phyloP scores from a whole-genome alignment of 2,888 invertebrate genomes.

The Epirrita christyi region DNA sequence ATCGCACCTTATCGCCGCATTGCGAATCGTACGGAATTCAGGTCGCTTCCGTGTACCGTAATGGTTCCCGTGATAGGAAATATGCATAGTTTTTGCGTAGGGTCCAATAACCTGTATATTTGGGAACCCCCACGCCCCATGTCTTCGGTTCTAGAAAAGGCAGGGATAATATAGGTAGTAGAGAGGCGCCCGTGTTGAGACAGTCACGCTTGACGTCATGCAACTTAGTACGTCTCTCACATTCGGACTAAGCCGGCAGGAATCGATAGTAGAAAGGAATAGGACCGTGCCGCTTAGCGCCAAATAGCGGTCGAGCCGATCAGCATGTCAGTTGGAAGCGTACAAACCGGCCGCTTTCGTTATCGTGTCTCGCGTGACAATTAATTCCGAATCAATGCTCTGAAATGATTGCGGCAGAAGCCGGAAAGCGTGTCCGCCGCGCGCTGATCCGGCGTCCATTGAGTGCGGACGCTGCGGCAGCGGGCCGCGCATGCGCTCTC shows the following conservation, averaged over 20 bases:
- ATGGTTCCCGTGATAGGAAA: conserved; percentile 8
- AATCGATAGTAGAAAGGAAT: conserved; percentile 46
- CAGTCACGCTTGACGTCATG: conserved; percentile 76
- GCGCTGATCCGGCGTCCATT: conserved; percentile 76
- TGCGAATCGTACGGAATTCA: conserved; percentile 60
- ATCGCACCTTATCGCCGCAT: conserved; percentile 53
- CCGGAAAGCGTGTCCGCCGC: conserved; percentile 77
- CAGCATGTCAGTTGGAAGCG: conserved; percentile 50
- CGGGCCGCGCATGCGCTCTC: conserved; percentile 78
- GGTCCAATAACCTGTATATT: conserved; percentile 72
- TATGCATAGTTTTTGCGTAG: conserved; percentile 11
- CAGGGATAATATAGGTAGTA: conserved; percentile 77
- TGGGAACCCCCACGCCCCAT: conserved; percentile 76
- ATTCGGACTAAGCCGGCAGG: conserved; percentile 47
- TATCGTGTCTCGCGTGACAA: conserved; percentile 68
- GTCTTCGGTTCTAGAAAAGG: conserved; percentile 81
- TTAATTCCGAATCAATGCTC: conserved; percentile 65
- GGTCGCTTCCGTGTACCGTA: conserved; percentile 54
- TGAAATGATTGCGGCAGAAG: conserved; percentile 60
- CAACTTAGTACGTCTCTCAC: conserved; percentile 84
- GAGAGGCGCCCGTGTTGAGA: conserved; percentile 83
- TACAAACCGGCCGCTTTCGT: conserved; percentile 48
- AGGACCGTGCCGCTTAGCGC: conserved; percentile 39
- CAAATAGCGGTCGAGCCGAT: conserved; percentile 48
- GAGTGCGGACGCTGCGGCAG: conserved; percentile 81